Evolutionary conservation across 2,888 invertebrate species (phyloP), one percentile per base, ranked within the genome.

Genomic region (Acronicta psi): DNA sequence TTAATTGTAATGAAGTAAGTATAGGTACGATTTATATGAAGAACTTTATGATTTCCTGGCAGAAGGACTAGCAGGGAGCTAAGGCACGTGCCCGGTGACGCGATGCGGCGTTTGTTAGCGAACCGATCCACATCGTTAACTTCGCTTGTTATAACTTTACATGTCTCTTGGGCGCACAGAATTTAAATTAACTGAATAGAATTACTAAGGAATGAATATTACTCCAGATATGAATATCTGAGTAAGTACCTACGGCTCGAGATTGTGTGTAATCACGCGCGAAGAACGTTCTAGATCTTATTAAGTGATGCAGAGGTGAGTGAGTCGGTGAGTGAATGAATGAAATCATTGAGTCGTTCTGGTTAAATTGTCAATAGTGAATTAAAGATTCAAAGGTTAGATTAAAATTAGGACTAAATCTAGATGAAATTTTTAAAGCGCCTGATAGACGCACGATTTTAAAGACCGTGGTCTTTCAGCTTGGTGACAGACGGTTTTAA

Each of bases 91-190:
- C 66, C 71, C 74, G 81, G 73, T 84, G 85, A 83, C 82, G 81
- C 81, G 82, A 80, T 77, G 75, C 77, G 67, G 80, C 83, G 81
- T 85, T 88, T 84, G 83, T 82, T 78, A 80, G 73, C 73, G 74
- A 78, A 81, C 70, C 69, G 83, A 82, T 86, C 82, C 82, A 84
- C 84, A 83, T 88, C 87, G 88, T 90, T 88, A 91, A 91, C 90
- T 92, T 88, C 84, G 86, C 92, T 91, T 89, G 89, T 92, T 92
- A 91, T 88, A 90, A 90, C 86, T 90, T 89, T 83, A 85, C 82
- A 80, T 77, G 75, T 82, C 86, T 86, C 84, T 67, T 61, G 82
- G 82, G 86, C 83, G 83, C 80, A 81, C 81, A 60, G 85, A 87
- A 86, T 89, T 86, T 86, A 87, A 87, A 88, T 86, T 84, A 87